Conservation (phyloP, 92 coral and sea anemone genomes). For the Parazoanthus atlanticus region DNA sequence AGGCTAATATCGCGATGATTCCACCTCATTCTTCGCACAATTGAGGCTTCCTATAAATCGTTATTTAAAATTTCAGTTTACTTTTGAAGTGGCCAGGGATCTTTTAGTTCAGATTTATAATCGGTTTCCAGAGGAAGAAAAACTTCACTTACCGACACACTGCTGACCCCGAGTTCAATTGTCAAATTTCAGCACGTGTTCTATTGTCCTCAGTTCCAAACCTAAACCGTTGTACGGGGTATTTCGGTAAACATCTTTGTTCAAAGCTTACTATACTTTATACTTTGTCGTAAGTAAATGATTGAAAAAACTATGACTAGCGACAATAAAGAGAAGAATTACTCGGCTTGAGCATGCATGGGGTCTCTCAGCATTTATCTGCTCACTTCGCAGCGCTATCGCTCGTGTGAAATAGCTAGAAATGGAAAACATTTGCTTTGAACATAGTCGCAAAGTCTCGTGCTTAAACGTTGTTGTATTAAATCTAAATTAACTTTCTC, state of each 20-base stretch:
- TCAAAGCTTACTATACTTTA: not conserved
- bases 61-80: not conserved
- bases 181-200: constrained; percentile 36
- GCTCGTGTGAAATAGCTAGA: not conserved
- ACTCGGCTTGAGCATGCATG: not conserved
- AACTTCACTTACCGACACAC: not conserved
- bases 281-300: not conserved
- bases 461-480: not conserved
- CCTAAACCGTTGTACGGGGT: constrained; percentile 10
- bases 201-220: constrained; percentile 1
- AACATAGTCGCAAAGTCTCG: constrained; percentile 3
- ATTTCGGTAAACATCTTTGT: constrained; percentile 26
- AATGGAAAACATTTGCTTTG: not conserved
- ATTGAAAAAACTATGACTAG: not conserved
- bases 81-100: not conserved
- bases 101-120: too few species aligned
- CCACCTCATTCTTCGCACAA: too few species aligned
- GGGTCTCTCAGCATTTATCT: not conserved
- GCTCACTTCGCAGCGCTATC: not conserved
- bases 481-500: not conserved
- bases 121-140: not conserved
- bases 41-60: not conserved
- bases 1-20: too few species aligned
- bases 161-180: constrained; percentile 9
- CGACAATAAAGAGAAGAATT: not conserved